Percentiles rank a stretch among this genome's conserved stretches.
phyloP scores from a whole-genome alignment of 2,888 invertebrate genomes.

The Villa cingulata region DNA sequence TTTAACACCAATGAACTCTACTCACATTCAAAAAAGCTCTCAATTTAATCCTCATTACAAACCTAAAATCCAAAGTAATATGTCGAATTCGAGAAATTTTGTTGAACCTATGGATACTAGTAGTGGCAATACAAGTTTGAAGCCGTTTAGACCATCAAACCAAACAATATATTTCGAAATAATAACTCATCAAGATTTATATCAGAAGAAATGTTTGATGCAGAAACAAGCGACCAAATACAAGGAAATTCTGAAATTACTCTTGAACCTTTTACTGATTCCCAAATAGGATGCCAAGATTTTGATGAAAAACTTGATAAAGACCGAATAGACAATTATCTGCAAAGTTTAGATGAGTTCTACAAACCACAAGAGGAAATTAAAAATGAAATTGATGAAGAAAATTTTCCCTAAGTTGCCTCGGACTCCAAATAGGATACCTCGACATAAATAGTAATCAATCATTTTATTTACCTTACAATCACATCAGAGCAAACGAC shows the following conservation, averaged over 20 bases:
- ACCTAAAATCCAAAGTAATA: no score
- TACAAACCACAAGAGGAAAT: neutral
- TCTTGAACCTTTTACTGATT: no score
- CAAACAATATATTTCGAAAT: no score
- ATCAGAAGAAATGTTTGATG: neutral
- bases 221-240: neutral
- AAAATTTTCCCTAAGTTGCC: neutral
- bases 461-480: neutral
- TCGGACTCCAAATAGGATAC: neutral
- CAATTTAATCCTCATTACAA: no score
- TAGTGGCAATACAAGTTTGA: no score
- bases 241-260: neutral
- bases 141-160: neutral
- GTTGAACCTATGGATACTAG: no score
- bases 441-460: conserved; percentile 2
- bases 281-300: no score
- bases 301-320: no score
- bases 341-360: neutral
- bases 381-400: neutral
- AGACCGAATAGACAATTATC: neutral
- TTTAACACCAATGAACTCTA: no score
- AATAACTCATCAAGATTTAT: neutral
- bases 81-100: no score
- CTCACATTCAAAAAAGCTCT: no score
- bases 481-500: neutral